phyloP scores from a whole-genome alignment of 2,888 invertebrate species.

The Argynnis bischoffii region DNA sequence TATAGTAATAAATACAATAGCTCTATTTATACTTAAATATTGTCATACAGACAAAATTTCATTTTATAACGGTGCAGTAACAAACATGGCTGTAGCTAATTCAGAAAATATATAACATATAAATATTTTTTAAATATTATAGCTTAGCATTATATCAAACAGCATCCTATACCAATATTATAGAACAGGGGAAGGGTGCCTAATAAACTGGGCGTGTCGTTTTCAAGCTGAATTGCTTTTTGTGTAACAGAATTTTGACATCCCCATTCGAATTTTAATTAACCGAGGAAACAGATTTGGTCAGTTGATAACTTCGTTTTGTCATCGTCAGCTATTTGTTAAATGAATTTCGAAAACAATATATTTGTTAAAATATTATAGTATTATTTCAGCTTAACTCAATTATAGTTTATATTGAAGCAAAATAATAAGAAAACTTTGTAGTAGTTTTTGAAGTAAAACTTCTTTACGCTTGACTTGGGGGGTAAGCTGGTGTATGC shows the following conservation, averaged over 20 bases:
- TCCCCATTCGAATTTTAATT: constrained; percentile 42
- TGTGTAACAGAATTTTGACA: constrained; percentile 43
- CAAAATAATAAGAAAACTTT: too few species aligned
- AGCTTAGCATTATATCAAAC: constrained; percentile 23
- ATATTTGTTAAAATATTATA: background rate
- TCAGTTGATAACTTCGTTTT: constrained; percentile 34
- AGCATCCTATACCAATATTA: constrained; percentile 20
- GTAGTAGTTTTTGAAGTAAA: too few species aligned
- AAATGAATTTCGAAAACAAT: constrained; percentile 15
- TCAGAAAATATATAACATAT: background rate
- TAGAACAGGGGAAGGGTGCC: constrained; percentile 45
- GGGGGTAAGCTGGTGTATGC: too few species aligned
- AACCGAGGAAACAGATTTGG: constrained; percentile 40
- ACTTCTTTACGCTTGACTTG: too few species aligned
- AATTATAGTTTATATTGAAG: too few species aligned
- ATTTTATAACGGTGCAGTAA: background rate
- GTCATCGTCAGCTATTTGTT: constrained; percentile 22
- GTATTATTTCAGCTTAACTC: too few species aligned
- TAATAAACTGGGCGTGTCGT: constrained; percentile 46
- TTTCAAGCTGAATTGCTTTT: constrained; percentile 42
- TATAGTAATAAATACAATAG: too few species aligned
- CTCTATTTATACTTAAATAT: too few species aligned
- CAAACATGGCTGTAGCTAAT: background rate
- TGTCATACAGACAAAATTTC: too few species aligned
- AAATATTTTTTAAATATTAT: constrained; percentile 39